Conservation (phyloP, 2,888 invertebrate species). For the Drosophila prolongata region DNA sequence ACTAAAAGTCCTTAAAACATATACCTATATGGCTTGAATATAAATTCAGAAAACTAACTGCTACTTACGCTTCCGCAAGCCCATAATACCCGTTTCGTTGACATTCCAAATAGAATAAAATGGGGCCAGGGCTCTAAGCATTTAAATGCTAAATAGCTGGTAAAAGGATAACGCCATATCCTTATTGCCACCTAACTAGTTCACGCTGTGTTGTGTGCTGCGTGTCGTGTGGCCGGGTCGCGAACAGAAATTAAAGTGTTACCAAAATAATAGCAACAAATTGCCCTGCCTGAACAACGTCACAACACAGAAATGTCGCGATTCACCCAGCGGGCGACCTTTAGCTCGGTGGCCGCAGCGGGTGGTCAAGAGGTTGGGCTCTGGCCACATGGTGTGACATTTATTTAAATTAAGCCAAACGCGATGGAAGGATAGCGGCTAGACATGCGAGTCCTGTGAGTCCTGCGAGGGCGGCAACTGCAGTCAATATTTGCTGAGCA, state of each 20-base stretch:
- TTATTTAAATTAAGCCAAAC: constrained; percentile 71
- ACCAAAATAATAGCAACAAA: constrained; percentile 79
- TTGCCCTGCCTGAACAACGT: constrained; percentile 55
- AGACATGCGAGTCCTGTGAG: constrained; percentile 60
- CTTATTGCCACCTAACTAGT: constrained; percentile 65
- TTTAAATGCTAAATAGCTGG: constrained; percentile 81
- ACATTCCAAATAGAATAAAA: constrained; percentile 37
- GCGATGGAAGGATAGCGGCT: constrained; percentile 57
- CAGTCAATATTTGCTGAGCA: constrained; percentile 29
- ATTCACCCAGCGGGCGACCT: constrained; percentile 65
- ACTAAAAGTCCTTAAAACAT: too few species aligned
- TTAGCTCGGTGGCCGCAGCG: constrained; percentile 34
- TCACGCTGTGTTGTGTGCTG: constrained; percentile 39
- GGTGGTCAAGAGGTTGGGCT: constrained; percentile 52
- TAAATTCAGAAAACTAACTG: background rate
- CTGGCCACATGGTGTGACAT: constrained; percentile 60
- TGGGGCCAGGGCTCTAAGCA: constrained; percentile 59
- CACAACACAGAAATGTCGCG: constrained; percentile 59
- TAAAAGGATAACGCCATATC: constrained; percentile 78
- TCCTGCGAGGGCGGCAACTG: background rate
- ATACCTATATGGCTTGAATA: background rate
- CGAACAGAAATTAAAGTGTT: constrained; percentile 73
- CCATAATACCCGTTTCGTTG: constrained; percentile 3
- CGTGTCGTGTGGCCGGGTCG: constrained; percentile 36
- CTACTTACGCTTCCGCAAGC: background rate